Conservation (phyloP, 2,888 invertebrate genomes). For the Agrotis segetum region DNA sequence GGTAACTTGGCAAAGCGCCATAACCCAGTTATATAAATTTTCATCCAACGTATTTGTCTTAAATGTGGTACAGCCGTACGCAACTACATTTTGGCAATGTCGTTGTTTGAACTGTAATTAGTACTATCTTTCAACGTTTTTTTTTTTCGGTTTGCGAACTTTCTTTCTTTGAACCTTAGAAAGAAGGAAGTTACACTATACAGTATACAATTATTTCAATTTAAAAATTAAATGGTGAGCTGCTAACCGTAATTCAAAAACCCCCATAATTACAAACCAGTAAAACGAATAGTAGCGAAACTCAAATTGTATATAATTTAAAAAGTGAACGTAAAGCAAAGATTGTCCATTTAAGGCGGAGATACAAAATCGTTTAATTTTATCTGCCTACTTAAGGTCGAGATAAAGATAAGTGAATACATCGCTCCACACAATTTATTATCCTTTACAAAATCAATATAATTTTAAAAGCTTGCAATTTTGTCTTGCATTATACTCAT, state of each 20-base stretch:
- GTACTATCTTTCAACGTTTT: slow-evolving; percentile 8
- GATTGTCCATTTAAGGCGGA: slow-evolving; percentile 53
- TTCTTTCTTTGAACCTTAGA: neutral
- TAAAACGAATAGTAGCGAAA: slow-evolving; percentile 38
- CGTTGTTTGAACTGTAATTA: slow-evolving; percentile 44
- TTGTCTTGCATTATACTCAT: slow-evolving; percentile 53
- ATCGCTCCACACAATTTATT: slow-evolving; percentile 40
- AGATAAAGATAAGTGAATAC: slow-evolving; percentile 51
- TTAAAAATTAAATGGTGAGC: slow-evolving; percentile 8
- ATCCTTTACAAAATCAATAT: slow-evolving; percentile 37
- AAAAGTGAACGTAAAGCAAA: slow-evolving; percentile 44
- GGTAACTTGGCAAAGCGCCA: slow-evolving; percentile 56
- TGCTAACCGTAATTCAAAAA: slow-evolving; percentile 20
- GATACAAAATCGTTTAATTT: slow-evolving; percentile 56
- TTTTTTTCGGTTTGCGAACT: neutral
- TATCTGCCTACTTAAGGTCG: slow-evolving; percentile 51
- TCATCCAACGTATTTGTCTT: slow-evolving; percentile 49
- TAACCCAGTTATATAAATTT: slow-evolving; percentile 57
- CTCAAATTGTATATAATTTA: slow-evolving; percentile 46
- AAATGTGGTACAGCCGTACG: slow-evolving; percentile 33
- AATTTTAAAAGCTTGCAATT: slow-evolving; percentile 39
- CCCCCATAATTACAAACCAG: slow-evolving; percentile 32
- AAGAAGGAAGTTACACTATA: slow-evolving; percentile 10
- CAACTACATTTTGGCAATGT: slow-evolving; percentile 35
- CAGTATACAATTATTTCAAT: slow-evolving; percentile 11